These are phyloP conservation scores for Symphodus melops DNA, from an alignment of 2,113 vertebrate species.

Conservation along the genomic window DNA sequence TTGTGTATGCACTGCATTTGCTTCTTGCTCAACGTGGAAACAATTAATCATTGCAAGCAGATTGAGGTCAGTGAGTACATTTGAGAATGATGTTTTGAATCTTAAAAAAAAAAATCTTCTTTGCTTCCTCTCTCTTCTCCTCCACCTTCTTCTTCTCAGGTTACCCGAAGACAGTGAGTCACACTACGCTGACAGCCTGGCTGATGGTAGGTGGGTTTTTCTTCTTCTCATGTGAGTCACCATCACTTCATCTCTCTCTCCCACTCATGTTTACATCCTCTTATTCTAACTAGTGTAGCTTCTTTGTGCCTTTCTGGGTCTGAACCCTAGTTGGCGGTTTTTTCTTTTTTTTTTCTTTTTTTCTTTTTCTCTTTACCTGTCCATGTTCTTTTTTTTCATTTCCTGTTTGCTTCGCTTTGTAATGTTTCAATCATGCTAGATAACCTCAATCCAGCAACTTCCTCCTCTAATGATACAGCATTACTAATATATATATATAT, in stretches of 20 bases:
- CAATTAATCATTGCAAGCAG: slow-evolving; percentile 15
- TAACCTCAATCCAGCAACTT: neutral
- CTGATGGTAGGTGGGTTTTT: slow-evolving; percentile 79
- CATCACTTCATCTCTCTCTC: slow-evolving; percentile 3
- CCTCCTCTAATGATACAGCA: too few species aligned
- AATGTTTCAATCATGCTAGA: slow-evolving; percentile 14
- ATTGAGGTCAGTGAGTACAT: neutral
- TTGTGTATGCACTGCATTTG: neutral
- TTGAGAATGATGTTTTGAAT: slow-evolving; percentile 6
- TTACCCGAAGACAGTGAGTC: slow-evolving; percentile 52
- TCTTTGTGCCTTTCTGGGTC: neutral
- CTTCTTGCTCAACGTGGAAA: neutral
- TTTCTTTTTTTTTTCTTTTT: slow-evolving; percentile 17
- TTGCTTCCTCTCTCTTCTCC: slow-evolving; percentile 17
- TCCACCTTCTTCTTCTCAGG: slow-evolving; percentile 52
- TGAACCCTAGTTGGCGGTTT: neutral
- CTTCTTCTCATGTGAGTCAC: slow-evolving; percentile 13
- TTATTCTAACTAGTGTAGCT: neutral
- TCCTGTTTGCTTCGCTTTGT: slow-evolving; percentile 1
- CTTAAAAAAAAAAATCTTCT: slow-evolving; percentile 14
- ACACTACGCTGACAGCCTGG: slow-evolving; percentile 50
- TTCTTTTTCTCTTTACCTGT: slow-evolving; percentile 12
- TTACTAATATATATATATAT: too few species aligned
- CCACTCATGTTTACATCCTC: neutral
- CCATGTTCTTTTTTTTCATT: neutral